These are phyloP conservation scores for Glaucidium brasilianum DNA, from an alignment of 2,113 vertebrate species.

Conservation along the genomic window DNA sequence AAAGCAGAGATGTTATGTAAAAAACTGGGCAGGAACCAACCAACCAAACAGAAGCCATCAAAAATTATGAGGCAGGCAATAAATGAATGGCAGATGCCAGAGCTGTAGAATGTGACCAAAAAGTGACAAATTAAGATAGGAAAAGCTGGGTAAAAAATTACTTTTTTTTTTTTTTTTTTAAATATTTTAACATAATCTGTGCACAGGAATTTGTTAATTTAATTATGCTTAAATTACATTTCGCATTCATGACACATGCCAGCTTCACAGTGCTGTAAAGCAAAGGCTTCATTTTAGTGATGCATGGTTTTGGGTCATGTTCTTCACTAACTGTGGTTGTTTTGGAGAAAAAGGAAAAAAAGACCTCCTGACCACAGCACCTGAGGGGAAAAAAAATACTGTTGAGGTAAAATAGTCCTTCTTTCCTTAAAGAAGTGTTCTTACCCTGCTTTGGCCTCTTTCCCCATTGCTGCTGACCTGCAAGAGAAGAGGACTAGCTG, in stretches of 20 bases:
- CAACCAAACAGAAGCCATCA: neutral
- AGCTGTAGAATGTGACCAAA: neutral
- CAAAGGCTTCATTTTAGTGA: neutral
- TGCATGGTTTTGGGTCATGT: accelerated
- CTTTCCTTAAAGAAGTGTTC: accelerated
- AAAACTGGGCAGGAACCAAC: neutral
- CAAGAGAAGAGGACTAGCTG: neutral
- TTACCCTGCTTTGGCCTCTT: neutral
- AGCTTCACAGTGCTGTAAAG: neutral
- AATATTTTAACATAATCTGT: neutral
- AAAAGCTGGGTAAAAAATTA: neutral
- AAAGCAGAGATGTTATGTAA: neutral
- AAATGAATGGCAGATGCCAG: neutral
- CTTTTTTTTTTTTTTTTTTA: neutral
- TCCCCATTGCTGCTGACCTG: neutral
- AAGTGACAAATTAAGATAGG: neutral
- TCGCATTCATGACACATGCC: neutral
- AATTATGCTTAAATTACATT: neutral
- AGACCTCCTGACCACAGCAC: neutral
- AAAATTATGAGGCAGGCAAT: neutral
- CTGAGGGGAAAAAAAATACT: accelerated
- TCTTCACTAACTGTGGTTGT: neutral
- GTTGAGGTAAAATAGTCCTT: neutral
- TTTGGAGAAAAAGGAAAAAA: neutral
- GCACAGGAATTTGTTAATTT: neutral